Evolutionary conservation across 1,140 invertebrate species (phyloP), one percentile per base, ranked within the genome.

Genomic region (Leptinotarsa texana): DNA sequence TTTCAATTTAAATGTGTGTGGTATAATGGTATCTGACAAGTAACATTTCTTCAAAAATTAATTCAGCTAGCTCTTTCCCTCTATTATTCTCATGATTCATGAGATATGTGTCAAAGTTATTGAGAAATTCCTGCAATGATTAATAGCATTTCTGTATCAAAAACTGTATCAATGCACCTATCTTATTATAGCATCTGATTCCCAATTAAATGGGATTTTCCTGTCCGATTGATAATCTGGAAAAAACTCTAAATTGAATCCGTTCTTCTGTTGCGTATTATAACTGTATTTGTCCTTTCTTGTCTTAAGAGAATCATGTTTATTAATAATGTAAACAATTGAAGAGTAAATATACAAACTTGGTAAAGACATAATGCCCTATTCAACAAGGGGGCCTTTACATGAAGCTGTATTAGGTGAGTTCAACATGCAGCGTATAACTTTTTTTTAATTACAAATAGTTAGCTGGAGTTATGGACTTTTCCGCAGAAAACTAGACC

Each of bases 371-470:
- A 5, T 27, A 4, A 27, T 27, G 8, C 6, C 21, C 33, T 47
- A 24, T 24, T n/a, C n/a, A 33, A 33, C 66, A 42, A 68, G 13
- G 33, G 42, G 21, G 33, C n/a, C 33, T 27, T 68, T 42, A 27
- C 66, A 27, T 27, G 27, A 17, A n/a, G 11, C 22, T 68, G 11
- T 22, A 62, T 62, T 15, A 62, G 57, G 57, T 11, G 3, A 21
- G 57, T 62, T 62, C 57, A 62, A 21, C 57, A 62, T n/a, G 33
- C 66, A 68, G 8, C 66, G 27, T 27, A 47, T 27, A 13, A 68
- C 33, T 24, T 33, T 68, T 68, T 68, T 24, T 68, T 21, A 68
- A 47, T 33, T 3, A 68, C 15, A 68, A 68, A 68, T 15, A 27
- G 2, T 68, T 33, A 3, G n/a, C 33, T 13, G 13, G n/a, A 11